These are phyloP conservation scores for Orthosia gracilis DNA, from an alignment of 2,888 invertebrate species.

Conservation along the genomic window DNA sequence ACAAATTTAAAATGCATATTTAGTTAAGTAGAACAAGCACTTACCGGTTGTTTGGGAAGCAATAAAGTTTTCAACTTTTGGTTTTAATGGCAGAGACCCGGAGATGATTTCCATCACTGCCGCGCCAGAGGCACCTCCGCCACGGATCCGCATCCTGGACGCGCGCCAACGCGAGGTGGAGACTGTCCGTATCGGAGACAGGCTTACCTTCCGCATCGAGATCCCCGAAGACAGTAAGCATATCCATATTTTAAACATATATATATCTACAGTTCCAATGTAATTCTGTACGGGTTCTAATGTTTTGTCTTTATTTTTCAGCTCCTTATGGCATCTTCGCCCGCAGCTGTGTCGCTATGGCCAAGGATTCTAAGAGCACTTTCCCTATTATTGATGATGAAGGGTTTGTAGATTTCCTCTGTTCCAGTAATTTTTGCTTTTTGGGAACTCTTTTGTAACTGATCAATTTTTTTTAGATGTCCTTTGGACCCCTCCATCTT, in stretches of 20 bases:
- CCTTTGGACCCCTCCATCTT: slow-evolving; percentile 98
- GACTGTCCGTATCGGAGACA: slow-evolving; percentile 98
- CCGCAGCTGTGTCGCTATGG: slow-evolving; percentile 98
- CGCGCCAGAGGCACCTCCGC: slow-evolving; percentile 98
- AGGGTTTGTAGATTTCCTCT: slow-evolving; percentile 91
- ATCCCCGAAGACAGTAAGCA: slow-evolving; percentile 98
- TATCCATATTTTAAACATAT: slow-evolving; percentile 18
- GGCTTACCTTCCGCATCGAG: slow-evolving; percentile 98
- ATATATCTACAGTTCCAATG: neutral
- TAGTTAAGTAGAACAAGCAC: neutral
- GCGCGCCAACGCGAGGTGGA: slow-evolving; percentile 97
- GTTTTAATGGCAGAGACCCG: slow-evolving; percentile 93
- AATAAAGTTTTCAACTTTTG: slow-evolving; percentile 21
- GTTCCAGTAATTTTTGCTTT: neutral
- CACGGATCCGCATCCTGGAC: slow-evolving; percentile 97
- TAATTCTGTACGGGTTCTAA: slow-evolving; percentile 30
- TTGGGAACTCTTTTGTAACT: neutral
- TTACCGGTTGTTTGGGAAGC: neutral
- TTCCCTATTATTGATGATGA: slow-evolving; percentile 99
- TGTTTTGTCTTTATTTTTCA: slow-evolving; percentile 78
- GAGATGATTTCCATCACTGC: slow-evolving; percentile 99
- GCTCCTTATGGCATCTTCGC: slow-evolving; percentile 99
- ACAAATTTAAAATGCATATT: slow-evolving; percentile 24
- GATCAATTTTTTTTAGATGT: slow-evolving; percentile 90
- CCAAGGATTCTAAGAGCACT: slow-evolving; percentile 98